Evolutionary conservation across 2,888 invertebrate genomes (phyloP).

Genomic region (Drosophila flavopinicola): DNA sequence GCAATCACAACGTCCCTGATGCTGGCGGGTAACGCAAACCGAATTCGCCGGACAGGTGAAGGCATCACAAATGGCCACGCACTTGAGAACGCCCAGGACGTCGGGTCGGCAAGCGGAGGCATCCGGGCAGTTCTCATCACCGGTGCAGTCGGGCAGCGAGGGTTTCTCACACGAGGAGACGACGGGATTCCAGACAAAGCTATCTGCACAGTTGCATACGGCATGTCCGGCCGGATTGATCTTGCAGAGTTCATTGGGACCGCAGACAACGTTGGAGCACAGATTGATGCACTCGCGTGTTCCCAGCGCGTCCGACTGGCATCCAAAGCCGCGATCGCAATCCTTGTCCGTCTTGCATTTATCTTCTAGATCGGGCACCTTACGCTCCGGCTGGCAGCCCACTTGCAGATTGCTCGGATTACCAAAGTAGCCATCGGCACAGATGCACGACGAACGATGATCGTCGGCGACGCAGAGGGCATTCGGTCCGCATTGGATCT

Average conservation of each 20-base stretch:
- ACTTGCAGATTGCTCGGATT: constrained; percentile 91
- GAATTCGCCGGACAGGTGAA: constrained; percentile 94
- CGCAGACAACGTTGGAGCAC: constrained; percentile 92
- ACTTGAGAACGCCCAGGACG: constrained; percentile 93
- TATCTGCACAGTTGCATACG: constrained; percentile 91
- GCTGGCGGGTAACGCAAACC: constrained; percentile 90
- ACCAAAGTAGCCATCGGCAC: constrained; percentile 92
- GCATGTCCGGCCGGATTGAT: constrained; percentile 88
- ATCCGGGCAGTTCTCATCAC: constrained; percentile 89
- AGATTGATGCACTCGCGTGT: constrained; percentile 90
- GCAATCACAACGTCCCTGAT: constrained; percentile 93
- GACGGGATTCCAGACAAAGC: constrained; percentile 93
- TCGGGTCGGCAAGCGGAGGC: constrained; percentile 92
- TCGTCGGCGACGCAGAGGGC: constrained; percentile 93
- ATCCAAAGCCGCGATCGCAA: constrained; percentile 89
- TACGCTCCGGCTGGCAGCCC: constrained; percentile 91
- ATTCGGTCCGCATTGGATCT: constrained; percentile 95
- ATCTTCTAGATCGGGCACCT: constrained; percentile 85
- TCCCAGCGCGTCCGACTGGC: constrained; percentile 88
- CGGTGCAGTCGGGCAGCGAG: constrained; percentile 91
- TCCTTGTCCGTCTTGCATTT: constrained; percentile 89
- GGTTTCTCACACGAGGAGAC: constrained; percentile 93
- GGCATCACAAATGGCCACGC: constrained; percentile 90
- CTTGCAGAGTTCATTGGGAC: constrained; percentile 92
- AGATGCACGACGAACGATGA: constrained; percentile 94